A percentile compares a stretch with the other conserved stretches of the same genome.
phyloP scores from a whole-genome alignment of 2,888 invertebrate genomes.

The Adineta ricciae region DNA sequence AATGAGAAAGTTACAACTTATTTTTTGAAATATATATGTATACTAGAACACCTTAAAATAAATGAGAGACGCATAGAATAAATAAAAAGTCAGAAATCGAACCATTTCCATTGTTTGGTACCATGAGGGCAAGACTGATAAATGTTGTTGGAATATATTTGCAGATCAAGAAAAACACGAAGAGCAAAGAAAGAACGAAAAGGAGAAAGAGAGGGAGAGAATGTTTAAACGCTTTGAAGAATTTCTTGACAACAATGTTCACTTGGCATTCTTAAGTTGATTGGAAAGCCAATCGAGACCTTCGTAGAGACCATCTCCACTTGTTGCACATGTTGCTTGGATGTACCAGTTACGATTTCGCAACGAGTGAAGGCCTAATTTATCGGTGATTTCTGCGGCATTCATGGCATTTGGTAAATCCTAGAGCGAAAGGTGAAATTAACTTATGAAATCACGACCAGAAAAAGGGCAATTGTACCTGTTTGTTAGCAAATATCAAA shows the following conservation, averaged over 20 bases:
- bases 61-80: background rate
- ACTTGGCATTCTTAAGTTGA: conserved; percentile 73
- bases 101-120: background rate
- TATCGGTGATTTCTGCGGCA: conserved; percentile 98
- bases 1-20: background rate
- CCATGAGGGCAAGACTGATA: background rate
- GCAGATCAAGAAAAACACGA: background rate
- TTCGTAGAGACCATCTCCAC: conserved; percentile 95
- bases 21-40: background rate
- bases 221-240: background rate
- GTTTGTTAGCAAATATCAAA: conserved; percentile 98
- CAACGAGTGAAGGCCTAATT: conserved; percentile 90
- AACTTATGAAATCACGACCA: background rate
- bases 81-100: background rate
- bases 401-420: conserved; percentile 99
- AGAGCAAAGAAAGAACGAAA: background rate
- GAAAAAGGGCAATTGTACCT: conserved; percentile 56
- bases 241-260: background rate
- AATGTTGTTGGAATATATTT: conserved; percentile 2
- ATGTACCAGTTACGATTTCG: conserved; percentile 76
- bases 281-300: conserved; percentile 99
- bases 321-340: conserved; percentile 73
- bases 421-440: conserved; percentile 51
- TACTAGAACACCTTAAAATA: background rate
- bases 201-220: background rate